Evolutionary conservation across 1,140 invertebrate genomes (phyloP), one percentile per base, ranked within the genome.

Genomic region (Caenorhabditis briggsae): DNA sequence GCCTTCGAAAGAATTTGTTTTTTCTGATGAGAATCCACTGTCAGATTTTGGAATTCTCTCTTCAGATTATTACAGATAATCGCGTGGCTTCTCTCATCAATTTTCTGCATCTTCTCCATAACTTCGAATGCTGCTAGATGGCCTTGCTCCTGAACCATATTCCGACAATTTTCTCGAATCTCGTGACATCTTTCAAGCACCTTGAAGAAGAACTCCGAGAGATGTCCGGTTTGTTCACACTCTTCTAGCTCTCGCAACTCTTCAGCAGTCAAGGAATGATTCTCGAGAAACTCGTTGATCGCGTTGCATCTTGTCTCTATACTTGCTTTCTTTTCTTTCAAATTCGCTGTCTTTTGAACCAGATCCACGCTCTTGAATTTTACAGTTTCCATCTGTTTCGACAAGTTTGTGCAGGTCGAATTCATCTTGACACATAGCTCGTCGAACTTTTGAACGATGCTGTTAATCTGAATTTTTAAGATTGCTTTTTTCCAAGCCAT

Each of bases 371-470:
- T 78, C 50, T 78, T 78, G 1, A 78, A 14, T 20, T 78, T 78
- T 0, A 78, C 70, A 78, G 70, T 78, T 20, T 78, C 70, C 70
- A 78, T 78, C 50, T 50, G 70, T 50, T 78, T 78, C n/a, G 70
- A 78, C 11, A 78, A 12, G 53, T 78, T 78, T n/a, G 70, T 78
- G 46, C 70, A 78, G 3, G 70, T 78, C 9, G 70, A 78, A 14
- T 78, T 78, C 70, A 78, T 78, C 50, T 78, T 78, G 3, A 78
- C 70, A 78, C 70, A 78, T 1, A 78, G 70, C 70, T 78, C 70
- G 14, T 78, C 70, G 20, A 78, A 78, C 33, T 78, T 78, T 50
- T 78, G 70, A n/a, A 78, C 70, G 12, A 78, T 78, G 70, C 50
- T 78, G n/a, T 78, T 78, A 14, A 78, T 78, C 70, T 78, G 7